phyloP scores from a whole-genome alignment of 2,113 vertebrate genomes.

The Alligator mississippiensis region DNA sequence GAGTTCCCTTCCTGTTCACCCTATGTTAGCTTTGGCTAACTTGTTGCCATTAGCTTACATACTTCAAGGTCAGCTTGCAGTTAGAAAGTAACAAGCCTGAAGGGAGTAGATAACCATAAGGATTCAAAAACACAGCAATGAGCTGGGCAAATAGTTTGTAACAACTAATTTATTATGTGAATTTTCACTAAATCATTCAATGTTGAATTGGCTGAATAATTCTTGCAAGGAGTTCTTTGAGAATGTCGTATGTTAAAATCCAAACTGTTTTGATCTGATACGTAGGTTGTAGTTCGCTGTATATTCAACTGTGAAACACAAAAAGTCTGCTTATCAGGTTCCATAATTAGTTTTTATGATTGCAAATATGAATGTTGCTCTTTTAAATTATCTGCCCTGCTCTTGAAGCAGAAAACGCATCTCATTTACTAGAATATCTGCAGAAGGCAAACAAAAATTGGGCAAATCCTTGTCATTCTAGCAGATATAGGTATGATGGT shows the following conservation, averaged over 20 bases:
- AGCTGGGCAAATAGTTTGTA: constrained; percentile 17
- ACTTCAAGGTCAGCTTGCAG: constrained; percentile 48
- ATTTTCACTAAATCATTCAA: constrained; percentile 19
- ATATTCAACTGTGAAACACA: neutral
- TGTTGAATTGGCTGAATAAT: constrained; percentile 44
- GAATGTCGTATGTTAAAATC: neutral
- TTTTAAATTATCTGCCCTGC: neutral
- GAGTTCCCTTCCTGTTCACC: neutral
- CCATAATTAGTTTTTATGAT: accelerated
- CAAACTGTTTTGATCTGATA: accelerated
- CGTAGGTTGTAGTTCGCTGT: neutral
- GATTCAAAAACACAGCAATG: constrained; percentile 30
- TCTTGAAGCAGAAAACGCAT: neutral
- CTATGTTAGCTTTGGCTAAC: neutral
- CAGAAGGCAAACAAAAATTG: neutral
- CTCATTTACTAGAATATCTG: neutral
- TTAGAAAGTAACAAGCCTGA: constrained; percentile 28
- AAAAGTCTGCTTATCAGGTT: accelerated
- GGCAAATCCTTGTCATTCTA: neutral
- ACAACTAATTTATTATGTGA: constrained; percentile 47
- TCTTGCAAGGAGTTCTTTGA: constrained; percentile 16
- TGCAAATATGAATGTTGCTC: neutral
- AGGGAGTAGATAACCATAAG: constrained; percentile 20
- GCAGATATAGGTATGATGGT: neutral
- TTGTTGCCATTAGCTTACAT: neutral